Percentiles rank a stretch among this genome's conserved stretches.
Evolutionary conservation across 2,797 vertebrate genomes (phyloP).

Genomic region (Alosa sapidissima): DNA sequence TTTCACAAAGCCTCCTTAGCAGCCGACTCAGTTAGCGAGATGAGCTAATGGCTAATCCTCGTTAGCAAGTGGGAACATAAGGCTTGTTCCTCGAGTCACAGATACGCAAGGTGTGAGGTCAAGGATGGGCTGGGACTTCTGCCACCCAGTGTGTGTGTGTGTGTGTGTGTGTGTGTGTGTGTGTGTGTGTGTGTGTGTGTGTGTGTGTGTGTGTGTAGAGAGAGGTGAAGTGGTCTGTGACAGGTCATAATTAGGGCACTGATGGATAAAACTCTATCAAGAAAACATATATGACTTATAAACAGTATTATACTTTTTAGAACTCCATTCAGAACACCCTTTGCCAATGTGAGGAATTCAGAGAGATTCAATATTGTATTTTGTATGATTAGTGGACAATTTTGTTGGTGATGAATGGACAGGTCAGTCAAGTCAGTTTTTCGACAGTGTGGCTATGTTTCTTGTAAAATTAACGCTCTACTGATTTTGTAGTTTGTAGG

Average conservation of each 20-base stretch:
- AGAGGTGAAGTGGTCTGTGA: background rate
- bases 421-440: too few relatives aligned
- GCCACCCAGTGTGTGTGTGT: background rate
- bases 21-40: background rate
- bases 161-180: too few relatives aligned
- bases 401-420: background rate
- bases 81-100: background rate
- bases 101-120: background rate
- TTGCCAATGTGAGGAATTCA: background rate
- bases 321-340: background rate
- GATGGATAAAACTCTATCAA: background rate
- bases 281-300: background rate
- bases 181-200: too few relatives aligned
- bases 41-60: background rate
- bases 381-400: too few relatives aligned
- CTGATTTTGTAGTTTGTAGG: background rate
- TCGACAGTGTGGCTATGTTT: too few relatives aligned
- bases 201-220: too few relatives aligned
- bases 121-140: background rate
- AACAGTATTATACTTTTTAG: too few relatives aligned
- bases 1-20: constrained; percentile 27
- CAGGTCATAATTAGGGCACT: background rate
- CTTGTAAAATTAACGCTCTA: too few relatives aligned
- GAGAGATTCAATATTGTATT: background rate
- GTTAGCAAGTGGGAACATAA: background rate